Conservation (phyloP, 2,797 vertebrate genomes). For the Enteromius anoplus region DNA sequence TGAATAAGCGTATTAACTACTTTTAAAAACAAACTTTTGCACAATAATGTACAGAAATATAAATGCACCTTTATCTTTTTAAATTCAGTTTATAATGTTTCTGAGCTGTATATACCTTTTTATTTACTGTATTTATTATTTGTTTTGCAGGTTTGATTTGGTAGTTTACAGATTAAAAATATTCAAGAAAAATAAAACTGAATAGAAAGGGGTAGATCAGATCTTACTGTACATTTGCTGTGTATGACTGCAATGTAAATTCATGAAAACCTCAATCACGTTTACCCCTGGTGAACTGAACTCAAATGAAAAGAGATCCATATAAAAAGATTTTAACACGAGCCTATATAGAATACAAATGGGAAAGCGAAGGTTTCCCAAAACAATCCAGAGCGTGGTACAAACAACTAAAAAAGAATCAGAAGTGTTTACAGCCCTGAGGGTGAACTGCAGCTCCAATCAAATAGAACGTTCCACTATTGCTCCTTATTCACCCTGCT, state of each 20-base stretch:
- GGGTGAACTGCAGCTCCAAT: slow-evolving; percentile 57
- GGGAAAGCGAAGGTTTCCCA: slow-evolving; percentile 41
- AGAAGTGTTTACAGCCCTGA: slow-evolving; percentile 50
- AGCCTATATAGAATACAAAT: slow-evolving; percentile 31
- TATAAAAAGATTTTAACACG: not conserved
- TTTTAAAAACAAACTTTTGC: not conserved
- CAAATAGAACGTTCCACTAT: slow-evolving; percentile 56
- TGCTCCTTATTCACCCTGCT: slow-evolving; percentile 52
- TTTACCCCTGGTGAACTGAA: slow-evolving; percentile 17
- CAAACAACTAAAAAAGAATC: slow-evolving; percentile 35
- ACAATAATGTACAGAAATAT: not conserved
- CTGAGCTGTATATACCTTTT: not conserved
- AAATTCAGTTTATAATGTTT: not conserved
- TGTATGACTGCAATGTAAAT: not conserved
- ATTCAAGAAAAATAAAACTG: not conserved
- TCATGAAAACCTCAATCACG: not conserved
- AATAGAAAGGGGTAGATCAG: not conserved
- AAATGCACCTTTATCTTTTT: not conserved
- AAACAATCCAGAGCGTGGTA: slow-evolving; percentile 48
- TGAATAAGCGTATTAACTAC: not conserved
- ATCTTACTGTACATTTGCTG: slow-evolving; percentile 13
- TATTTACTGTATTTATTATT: not conserved
- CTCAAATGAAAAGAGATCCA: not conserved
- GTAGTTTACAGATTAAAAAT: not conserved
- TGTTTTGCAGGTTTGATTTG: not conserved